phyloP scores from a whole-genome alignment of 2,113 vertebrate genomes.

The Sphaerodactylus townsendi region DNA sequence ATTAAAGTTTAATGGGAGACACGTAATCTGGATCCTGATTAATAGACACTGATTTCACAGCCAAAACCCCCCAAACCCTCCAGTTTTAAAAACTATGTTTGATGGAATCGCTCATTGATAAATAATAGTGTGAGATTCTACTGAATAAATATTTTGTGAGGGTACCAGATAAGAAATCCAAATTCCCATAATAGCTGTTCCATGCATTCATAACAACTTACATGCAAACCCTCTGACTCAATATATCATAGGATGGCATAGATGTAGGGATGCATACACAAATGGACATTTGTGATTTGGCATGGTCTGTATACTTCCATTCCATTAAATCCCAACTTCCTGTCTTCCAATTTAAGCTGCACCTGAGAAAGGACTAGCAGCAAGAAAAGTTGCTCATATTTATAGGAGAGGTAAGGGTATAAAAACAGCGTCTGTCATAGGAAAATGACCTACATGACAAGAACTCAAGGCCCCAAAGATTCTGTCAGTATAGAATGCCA shows the following conservation, averaged over 20 bases:
- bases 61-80: neutral
- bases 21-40: conserved; percentile 49
- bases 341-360: neutral
- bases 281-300: neutral
- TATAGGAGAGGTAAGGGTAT: neutral
- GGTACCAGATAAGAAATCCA: neutral
- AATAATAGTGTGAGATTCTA: neutral
- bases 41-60: neutral
- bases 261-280: neutral
- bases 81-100: neutral
- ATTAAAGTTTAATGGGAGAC: conserved; percentile 45
- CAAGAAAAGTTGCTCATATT: too few relatives aligned
- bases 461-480: neutral
- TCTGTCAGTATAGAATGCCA: neutral
- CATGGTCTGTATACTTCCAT: neutral
- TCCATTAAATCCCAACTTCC: neutral
- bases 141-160: neutral
- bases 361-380: neutral
- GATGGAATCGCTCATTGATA: neutral
- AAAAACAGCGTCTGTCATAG: neutral
- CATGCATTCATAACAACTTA: neutral
- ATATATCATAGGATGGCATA: neutral
- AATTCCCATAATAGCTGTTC: neutral
- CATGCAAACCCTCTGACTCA: neutral
- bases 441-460: neutral